A percentile compares a stretch with the other conserved stretches of the same genome.
Evolutionary conservation across 2,797 vertebrate species (phyloP).

Genomic region (Takifugu rubripes): DNA sequence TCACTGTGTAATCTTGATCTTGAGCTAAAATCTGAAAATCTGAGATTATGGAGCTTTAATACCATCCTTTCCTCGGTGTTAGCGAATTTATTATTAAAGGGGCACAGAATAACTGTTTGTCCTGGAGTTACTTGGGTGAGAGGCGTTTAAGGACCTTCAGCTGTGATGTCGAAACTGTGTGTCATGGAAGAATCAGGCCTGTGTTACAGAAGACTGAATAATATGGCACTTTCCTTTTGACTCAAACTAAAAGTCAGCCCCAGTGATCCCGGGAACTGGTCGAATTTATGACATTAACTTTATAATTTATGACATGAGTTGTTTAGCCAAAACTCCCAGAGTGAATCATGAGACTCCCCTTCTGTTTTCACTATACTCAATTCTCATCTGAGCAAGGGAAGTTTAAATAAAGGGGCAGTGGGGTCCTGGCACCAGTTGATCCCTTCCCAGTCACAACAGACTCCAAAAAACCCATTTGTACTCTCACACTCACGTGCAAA

Average conservation of each 20-base stretch:
- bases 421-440: constrained; percentile 51
- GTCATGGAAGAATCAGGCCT: constrained; percentile 1
- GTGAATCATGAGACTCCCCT: constrained; percentile 30
- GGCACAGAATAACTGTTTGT: too few relatives aligned
- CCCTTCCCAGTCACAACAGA: constrained; percentile 51
- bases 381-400: constrained; percentile 29
- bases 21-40: not conserved
- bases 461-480: constrained; percentile 49
- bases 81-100: too few relatives aligned
- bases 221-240: constrained; percentile 9
- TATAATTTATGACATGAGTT: constrained; percentile 43
- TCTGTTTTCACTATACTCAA: constrained; percentile 40
- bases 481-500: constrained; percentile 13
- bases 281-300: constrained; percentile 33
- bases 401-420: constrained; percentile 23
- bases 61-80: too few relatives aligned
- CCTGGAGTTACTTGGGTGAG: too few relatives aligned
- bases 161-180: constrained; percentile 1
- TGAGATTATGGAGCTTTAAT: too few relatives aligned
- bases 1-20: not conserved
- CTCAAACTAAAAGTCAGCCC: constrained; percentile 18
- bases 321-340: constrained; percentile 43
- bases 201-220: not conserved
- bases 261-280: constrained; percentile 25
- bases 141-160: not conserved